phyloP scores from a whole-genome alignment of 2,797 vertebrate genomes.

The Poecilia wingei region DNA sequence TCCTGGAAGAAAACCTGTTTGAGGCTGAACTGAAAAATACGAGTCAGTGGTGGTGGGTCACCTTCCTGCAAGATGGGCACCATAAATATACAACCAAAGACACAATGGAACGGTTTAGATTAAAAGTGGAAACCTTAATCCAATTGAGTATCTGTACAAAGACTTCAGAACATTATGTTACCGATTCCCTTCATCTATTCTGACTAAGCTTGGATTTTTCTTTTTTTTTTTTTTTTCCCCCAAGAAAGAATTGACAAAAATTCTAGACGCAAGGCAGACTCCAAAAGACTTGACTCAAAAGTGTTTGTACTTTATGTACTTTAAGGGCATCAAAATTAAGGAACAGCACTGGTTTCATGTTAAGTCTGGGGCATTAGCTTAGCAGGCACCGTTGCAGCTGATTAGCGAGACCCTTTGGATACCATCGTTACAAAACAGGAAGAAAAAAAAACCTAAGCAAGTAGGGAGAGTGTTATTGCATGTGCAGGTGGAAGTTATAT shows the following conservation, averaged over 20 bases:
- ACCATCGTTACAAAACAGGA: conserved; percentile 32
- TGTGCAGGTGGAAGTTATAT: conserved; percentile 51
- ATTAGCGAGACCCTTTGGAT: conserved; percentile 69
- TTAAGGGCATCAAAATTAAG: conserved; percentile 28
- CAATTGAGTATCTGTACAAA: background rate
- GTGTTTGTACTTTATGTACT: background rate
- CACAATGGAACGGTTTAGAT: background rate
- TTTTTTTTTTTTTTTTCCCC: background rate
- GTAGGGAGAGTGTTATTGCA: conserved; percentile 42
- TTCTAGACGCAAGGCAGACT: background rate
- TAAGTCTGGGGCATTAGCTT: conserved; percentile 57
- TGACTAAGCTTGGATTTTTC: background rate
- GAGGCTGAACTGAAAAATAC: background rate
- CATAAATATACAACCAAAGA: background rate
- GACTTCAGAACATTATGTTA: background rate
- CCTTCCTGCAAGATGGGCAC: background rate
- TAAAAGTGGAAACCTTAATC: background rate
- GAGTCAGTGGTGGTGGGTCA: background rate
- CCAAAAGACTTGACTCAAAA: background rate
- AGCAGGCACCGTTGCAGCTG: conserved; percentile 56
- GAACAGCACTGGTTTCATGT: conserved; percentile 44
- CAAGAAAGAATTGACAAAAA: background rate
- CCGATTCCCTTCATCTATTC: background rate
- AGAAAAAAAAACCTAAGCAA: conserved; percentile 37
- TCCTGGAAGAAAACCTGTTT: background rate